phyloP scores from a whole-genome alignment of 2,113 vertebrate genomes.

The Dipodomys merriami region DNA sequence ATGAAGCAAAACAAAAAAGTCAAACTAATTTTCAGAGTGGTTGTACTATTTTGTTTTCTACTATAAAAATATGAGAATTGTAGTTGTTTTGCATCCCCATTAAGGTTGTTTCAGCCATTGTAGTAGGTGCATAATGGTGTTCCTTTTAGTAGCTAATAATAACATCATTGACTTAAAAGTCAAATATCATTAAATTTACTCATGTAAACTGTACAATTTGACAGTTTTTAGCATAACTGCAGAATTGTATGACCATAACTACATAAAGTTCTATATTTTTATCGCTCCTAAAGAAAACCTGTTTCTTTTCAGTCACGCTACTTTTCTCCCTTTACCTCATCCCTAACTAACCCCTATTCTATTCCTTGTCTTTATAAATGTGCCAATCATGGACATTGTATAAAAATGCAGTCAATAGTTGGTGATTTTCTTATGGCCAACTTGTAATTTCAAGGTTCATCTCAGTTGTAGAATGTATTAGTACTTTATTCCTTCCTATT shows the following conservation, averaged over 20 bases:
- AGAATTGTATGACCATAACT: not conserved
- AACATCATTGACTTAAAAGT: not conserved
- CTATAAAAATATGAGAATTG: not conserved
- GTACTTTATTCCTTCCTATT: conserved; percentile 44
- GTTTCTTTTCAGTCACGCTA: not conserved
- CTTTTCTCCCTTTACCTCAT: not conserved
- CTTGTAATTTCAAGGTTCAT: conserved; percentile 31
- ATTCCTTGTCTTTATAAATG: not conserved
- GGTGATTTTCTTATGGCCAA: not conserved
- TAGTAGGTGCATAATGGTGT: not conserved
- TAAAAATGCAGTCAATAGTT: not conserved
- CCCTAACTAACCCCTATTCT: not conserved
- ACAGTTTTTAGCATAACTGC: not conserved
- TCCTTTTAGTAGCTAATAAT: not conserved
- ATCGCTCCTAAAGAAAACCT: not conserved
- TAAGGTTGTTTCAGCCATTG: conserved; percentile 19
- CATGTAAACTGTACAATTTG: not conserved
- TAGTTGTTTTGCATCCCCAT: not conserved
- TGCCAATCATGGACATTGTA: not conserved
- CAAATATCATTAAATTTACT: not conserved
- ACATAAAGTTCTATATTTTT: conserved; percentile 23
- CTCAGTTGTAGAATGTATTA: not conserved
- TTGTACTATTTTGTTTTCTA: conserved; percentile 48
- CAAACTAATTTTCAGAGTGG: not conserved
- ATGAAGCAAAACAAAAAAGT: not conserved